Evolutionary conservation across 2,888 invertebrate species (phyloP).

Genomic region (Tetrapedia diversipes): DNA sequence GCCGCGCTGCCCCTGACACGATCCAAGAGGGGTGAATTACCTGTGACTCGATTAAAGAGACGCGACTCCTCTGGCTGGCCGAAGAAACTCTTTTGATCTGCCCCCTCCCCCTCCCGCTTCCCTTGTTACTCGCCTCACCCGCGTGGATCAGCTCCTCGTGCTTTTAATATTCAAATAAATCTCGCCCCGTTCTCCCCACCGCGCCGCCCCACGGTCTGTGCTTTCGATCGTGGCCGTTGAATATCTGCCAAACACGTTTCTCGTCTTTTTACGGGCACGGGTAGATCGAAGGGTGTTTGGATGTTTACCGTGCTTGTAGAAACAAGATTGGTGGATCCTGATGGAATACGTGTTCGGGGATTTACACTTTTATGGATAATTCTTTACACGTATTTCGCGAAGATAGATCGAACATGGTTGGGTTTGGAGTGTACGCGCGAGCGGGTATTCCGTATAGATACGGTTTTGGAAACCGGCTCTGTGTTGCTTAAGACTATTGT

Average conservation of each 20-base stretch:
- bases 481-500: too few species aligned
- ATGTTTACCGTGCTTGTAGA: background rate
- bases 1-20: constrained; percentile 32
- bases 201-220: too few species aligned
- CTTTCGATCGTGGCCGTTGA: background rate
- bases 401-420: background rate
- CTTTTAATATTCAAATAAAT: constrained; percentile 17
- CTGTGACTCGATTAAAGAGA: constrained; percentile 57
- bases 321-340: background rate
- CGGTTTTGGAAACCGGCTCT: background rate
- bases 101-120: background rate
- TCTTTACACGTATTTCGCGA: background rate
- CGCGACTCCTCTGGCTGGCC: constrained; percentile 4
- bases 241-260: constrained; percentile 7
- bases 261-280: constrained; percentile 1
- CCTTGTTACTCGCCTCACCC: background rate
- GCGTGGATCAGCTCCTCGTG: too few species aligned
- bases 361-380: constrained; percentile 11
- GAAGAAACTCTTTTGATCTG: constrained; percentile 41
- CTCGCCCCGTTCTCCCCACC: too few species aligned
- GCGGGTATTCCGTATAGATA: background rate
- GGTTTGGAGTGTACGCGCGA: too few species aligned
- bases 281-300: background rate
- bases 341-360: constrained; percentile 1
- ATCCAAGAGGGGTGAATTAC: constrained; percentile 51